Evolutionary conservation across 2,888 invertebrate genomes (phyloP), one percentile per base, ranked within the genome.

Genomic region (Endomychus coccineus): DNA sequence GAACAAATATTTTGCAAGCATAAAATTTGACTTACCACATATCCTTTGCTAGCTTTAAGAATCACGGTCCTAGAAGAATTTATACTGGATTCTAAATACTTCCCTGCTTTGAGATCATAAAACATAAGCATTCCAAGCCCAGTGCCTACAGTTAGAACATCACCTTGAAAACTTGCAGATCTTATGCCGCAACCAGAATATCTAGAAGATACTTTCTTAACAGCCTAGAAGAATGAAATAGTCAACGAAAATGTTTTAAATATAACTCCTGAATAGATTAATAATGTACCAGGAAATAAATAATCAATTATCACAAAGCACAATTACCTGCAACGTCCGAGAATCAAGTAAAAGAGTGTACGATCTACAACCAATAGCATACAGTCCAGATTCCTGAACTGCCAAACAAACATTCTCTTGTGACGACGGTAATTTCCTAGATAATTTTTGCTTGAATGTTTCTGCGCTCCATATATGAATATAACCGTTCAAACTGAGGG

Each of bases 361-460:
- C 1, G 92, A 92, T 49, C 90, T 83, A 58, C 94, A 94, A 1
- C 95, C 96, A 27, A 95, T 85, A 1, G 92, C 94, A 67, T 95
- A 95, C 25, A 94, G 70, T 13, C 87, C 87, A 55, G 82, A 81
- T 39, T 83, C 83, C 64, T 91, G 83, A 1, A 79, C 87, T 17
- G 91, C 85, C 55, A 95, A 74, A 58, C 95, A 95, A 19, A 94
- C 94, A 61, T 92, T 91, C 66, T 95, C 95, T 65, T 88, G 85
- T 44, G 84, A 83, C 39, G 89, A 87, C 1, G 88, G 89, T 56
- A 95, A 70, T 64, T 89, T 89, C 36, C 86, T 70, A 4, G 88
- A 87, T 51, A 87, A 74, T 59, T 84, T 89, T 73, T 92, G 91
- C 42, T 79, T 78, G 66, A 94, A 92, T 7, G 80, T 82, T 64